Evolutionary conservation across 2,113 vertebrate genomes (phyloP).

Genomic region (Pangasianodon gigas): DNA sequence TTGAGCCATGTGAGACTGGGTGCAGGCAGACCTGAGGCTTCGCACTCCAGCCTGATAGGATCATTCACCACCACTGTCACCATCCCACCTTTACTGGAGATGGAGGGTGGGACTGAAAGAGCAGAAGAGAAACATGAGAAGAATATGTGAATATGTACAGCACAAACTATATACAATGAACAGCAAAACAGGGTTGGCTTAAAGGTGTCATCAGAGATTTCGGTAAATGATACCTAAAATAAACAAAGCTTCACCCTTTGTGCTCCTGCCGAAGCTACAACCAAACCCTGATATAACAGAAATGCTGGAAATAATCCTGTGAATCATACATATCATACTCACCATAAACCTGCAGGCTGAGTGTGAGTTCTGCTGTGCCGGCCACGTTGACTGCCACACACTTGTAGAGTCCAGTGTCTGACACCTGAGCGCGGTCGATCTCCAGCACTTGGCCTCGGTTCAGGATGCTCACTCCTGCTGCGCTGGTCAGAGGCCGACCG

Average conservation of each 20-base stretch:
- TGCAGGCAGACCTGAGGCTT: conserved; percentile 86
- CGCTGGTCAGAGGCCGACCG: conserved; percentile 71
- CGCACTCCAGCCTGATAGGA: conserved; percentile 83
- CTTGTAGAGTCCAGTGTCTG: conserved; percentile 85
- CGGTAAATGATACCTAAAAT: neutral
- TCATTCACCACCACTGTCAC: conserved; percentile 89
- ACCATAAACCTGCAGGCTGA: conserved; percentile 89
- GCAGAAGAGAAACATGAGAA: neutral
- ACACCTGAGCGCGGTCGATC: conserved; percentile 81
- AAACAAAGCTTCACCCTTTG: neutral
- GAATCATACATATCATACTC: conserved; percentile 48
- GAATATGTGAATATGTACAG: neutral
- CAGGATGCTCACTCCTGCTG: conserved; percentile 70
- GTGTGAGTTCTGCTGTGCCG: conserved; percentile 80
- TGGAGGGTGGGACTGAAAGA: conserved; percentile 82
- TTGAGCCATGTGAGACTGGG: conserved; percentile 95
- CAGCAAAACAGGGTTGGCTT: neutral
- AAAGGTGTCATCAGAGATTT: neutral
- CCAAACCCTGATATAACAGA: neutral
- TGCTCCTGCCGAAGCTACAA: neutral
- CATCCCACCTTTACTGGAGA: conserved; percentile 79
- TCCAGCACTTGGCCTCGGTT: conserved; percentile 79
- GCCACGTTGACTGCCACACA: conserved; percentile 86
- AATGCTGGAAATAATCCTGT: neutral
- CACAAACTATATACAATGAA: neutral